Conservation (phyloP, 2,113 vertebrate genomes). For the Paradoxurus hermaphroditus region DNA sequence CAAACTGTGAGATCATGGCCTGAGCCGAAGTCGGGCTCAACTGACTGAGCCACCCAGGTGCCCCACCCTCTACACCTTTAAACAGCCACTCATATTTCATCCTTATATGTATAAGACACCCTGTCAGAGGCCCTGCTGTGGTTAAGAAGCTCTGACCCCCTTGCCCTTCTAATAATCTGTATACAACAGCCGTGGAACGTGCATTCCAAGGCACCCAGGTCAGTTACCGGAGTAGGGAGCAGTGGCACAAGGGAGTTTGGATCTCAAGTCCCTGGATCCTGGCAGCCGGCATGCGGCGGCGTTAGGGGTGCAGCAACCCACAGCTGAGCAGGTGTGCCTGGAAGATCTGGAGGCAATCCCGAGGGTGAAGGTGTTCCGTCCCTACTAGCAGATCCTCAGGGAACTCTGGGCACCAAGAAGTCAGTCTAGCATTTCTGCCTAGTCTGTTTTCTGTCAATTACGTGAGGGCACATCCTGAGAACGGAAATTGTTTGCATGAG, state of each 20-base stretch:
- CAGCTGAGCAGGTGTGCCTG: neutral
- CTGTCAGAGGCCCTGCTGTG: neutral
- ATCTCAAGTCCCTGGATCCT: neutral
- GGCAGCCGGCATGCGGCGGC: neutral
- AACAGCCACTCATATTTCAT: neutral
- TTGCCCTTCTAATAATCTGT: neutral
- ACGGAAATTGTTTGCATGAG: neutral
- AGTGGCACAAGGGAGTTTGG: neutral
- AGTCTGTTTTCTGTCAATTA: neutral
- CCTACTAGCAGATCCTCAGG: neutral
- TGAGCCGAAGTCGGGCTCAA: too few species aligned
- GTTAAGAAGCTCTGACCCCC: neutral
- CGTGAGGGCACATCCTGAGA: neutral
- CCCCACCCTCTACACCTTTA: neutral
- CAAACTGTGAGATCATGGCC: too few species aligned
- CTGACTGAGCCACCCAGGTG: too few species aligned
- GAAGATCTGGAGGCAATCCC: neutral
- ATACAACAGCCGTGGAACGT: neutral
- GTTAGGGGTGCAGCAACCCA: neutral
- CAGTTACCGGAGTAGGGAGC: neutral
- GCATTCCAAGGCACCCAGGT: neutral
- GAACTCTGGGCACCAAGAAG: neutral
- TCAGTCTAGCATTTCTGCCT: neutral
- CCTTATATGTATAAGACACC: neutral
- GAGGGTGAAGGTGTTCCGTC: neutral